A percentile compares a stretch with the other conserved stretches of the same genome.
phyloP scores from a whole-genome alignment of 2,888 invertebrate genomes.

The Cephus sareptanus region DNA sequence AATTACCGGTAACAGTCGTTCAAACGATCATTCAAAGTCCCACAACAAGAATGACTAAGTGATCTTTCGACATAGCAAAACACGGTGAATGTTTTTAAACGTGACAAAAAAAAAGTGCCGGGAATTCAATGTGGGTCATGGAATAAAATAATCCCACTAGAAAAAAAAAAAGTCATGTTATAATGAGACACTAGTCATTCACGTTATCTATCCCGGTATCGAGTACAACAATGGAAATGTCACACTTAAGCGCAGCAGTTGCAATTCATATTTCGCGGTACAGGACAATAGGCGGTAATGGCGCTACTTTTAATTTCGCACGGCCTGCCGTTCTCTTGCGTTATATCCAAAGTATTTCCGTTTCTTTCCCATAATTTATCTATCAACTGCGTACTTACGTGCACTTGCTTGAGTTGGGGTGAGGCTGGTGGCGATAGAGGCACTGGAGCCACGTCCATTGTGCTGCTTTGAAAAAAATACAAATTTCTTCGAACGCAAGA shows the following conservation, averaged over 20 bases:
- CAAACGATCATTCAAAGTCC: background rate
- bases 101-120: background rate
- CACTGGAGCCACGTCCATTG: slow-evolving; percentile 45
- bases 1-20: background rate
- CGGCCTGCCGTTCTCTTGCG: background rate
- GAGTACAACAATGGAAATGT: background rate
- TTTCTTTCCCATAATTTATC: background rate
- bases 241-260: background rate
- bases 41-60: background rate
- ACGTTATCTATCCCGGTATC: background rate
- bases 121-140: background rate
- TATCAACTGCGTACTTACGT: slow-evolving; percentile 41
- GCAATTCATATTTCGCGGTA: slow-evolving; percentile 21
- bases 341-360: background rate
- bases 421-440: slow-evolving; percentile 62
- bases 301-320: slow-evolving; percentile 8
- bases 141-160: background rate
- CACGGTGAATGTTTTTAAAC: background rate
- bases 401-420: slow-evolving; percentile 54
- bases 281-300: background rate
- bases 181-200: background rate
- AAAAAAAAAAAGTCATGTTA: background rate
- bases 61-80: background rate
- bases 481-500: slow-evolving; percentile 2
- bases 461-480: slow-evolving; percentile 12